These are phyloP conservation scores for Operophtera brumata DNA, from an alignment of 2,888 invertebrate species.

Conservation along the genomic window DNA sequence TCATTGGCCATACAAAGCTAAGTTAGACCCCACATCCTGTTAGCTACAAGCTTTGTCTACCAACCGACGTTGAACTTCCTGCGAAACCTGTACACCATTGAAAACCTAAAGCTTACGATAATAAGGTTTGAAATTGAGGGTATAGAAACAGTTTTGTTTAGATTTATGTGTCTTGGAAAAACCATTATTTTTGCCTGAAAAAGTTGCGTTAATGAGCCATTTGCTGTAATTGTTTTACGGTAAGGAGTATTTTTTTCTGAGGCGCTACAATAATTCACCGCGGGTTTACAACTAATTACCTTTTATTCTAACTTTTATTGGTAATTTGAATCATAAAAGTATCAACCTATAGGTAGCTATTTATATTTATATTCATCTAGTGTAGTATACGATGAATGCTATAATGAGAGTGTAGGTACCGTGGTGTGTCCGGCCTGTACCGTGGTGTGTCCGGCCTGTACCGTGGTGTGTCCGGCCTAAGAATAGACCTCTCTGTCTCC, in stretches of 20 bases:
- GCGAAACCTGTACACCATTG: conserved; percentile 24
- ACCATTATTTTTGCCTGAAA: conserved; percentile 56
- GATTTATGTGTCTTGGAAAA: conserved; percentile 68
- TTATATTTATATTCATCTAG: no score
- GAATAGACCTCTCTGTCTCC: no score
- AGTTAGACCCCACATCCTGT: conserved; percentile 42
- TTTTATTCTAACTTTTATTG: not conserved
- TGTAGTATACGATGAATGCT: no score
- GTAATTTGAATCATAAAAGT: no score
- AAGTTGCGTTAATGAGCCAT: conserved; percentile 59
- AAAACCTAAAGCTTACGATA: conserved; percentile 29
- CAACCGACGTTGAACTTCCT: conserved; percentile 29
- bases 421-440: no score
- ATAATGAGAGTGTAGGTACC: no score
- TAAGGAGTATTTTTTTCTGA: conserved; percentile 14
- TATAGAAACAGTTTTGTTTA: conserved; percentile 33
- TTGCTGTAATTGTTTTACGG: conserved; percentile 39
- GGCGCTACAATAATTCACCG: conserved; percentile 4
- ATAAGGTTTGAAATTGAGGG: conserved; percentile 35
- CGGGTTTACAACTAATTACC: conserved; percentile 6
- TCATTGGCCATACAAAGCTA: conserved; percentile 15
- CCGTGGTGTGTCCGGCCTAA: no score
- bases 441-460: no score
- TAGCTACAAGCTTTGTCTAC: conserved; percentile 52
- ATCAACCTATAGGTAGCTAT: no score